Percentiles rank a stretch among this genome's conserved stretches.
Evolutionary conservation across 1,140 invertebrate genomes (phyloP).

Genomic region (Condylostylus longicornis): DNA sequence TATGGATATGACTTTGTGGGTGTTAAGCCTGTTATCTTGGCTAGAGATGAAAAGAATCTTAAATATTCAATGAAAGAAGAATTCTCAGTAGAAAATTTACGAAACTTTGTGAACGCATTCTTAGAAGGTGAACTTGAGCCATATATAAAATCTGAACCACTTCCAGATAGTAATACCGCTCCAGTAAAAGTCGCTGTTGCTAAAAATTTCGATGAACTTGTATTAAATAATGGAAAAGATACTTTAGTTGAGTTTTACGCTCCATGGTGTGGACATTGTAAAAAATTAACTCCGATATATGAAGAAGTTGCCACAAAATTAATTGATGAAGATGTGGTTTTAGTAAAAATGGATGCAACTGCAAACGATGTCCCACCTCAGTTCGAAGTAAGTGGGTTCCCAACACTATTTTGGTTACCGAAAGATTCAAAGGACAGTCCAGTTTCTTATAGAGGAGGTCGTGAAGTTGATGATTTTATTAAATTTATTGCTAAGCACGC

Average conservation of each 20-base stretch:
- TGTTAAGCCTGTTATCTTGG: constrained; percentile 81
- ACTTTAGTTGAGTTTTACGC: constrained; percentile 96
- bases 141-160: constrained; percentile 87
- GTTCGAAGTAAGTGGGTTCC: constrained; percentile 93
- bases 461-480: constrained; percentile 88
- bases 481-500: constrained; percentile 92
- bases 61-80: constrained; percentile 85
- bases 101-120: constrained; percentile 78
- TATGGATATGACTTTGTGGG: constrained; percentile 79
- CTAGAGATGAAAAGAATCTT: constrained; percentile 62
- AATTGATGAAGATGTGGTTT: constrained; percentile 73
- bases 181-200: constrained; percentile 85
- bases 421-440: constrained; percentile 70
- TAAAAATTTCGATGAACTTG: constrained; percentile 93
- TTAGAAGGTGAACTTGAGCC: constrained; percentile 71
- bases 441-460: constrained; percentile 87
- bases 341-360: constrained; percentile 97
- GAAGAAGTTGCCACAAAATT: constrained; percentile 90
- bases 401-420: constrained; percentile 90
- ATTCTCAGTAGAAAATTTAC: constrained; percentile 79
- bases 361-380: constrained; percentile 91
- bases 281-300: constrained; percentile 83
- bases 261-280: constrained; percentile 98
- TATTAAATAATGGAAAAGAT: constrained; percentile 82
- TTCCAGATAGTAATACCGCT: constrained; percentile 73